A percentile compares a stretch with the other conserved stretches of the same genome.
phyloP scores from a whole-genome alignment of 2,888 invertebrate genomes.

The Eulithis prunata region DNA sequence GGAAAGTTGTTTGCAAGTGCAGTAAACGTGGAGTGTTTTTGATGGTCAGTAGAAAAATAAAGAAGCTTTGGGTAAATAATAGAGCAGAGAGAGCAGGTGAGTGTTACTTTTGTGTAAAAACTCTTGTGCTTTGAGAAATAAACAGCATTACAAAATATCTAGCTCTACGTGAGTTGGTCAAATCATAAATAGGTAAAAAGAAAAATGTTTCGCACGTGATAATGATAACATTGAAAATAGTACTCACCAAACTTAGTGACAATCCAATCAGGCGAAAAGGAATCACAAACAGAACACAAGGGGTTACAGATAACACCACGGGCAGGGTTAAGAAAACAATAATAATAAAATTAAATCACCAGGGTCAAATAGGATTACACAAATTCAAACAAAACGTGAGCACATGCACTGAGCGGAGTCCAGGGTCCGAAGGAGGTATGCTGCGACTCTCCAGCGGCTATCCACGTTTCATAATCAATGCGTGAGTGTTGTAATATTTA shows the following conservation, averaged over 20 bases:
- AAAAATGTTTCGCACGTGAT: slow-evolving; percentile 8
- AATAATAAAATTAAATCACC: slow-evolving; percentile 75
- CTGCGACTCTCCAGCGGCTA: slow-evolving; percentile 59
- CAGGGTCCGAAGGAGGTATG: slow-evolving; percentile 49
- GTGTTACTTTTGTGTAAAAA: background rate
- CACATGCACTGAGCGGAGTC: slow-evolving; percentile 53
- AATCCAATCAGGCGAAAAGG: slow-evolving; percentile 74
- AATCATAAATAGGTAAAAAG: background rate
- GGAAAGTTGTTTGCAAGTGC: slow-evolving; percentile 26
- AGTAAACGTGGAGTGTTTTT: slow-evolving; percentile 16
- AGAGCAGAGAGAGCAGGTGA: background rate
- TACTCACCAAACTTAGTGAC: slow-evolving; percentile 73
- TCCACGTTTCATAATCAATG: slow-evolving; percentile 76
- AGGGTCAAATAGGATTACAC: slow-evolving; percentile 74
- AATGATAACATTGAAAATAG: slow-evolving; percentile 37
- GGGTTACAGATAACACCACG: slow-evolving; percentile 65
- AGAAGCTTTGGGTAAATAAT: slow-evolving; percentile 5
- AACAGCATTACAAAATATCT: background rate
- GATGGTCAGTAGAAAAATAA: slow-evolving; percentile 3
- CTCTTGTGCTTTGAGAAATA: background rate
- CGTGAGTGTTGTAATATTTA: slow-evolving; percentile 81
- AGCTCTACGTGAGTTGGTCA: background rate
- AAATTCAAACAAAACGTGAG: slow-evolving; percentile 65
- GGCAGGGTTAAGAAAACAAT: slow-evolving; percentile 67
- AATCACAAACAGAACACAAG: slow-evolving; percentile 75